These are phyloP conservation scores for Choristoneura rosaceana DNA, from an alignment of 2,888 invertebrate genomes.

Conservation along the genomic window DNA sequence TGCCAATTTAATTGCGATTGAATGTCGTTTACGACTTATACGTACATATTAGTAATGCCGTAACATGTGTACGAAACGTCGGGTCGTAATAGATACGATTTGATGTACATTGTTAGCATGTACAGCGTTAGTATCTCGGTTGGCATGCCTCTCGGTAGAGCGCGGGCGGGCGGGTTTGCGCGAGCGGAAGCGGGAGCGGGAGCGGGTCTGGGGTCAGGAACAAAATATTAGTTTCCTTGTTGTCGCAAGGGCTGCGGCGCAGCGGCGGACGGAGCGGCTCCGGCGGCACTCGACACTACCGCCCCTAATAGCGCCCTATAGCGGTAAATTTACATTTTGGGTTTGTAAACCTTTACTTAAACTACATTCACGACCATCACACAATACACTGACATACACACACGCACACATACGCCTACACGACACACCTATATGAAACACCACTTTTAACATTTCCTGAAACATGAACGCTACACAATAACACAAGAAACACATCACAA, in stretches of 20 bases:
- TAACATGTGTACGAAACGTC: constrained; percentile 18
- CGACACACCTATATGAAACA: constrained; percentile 44
- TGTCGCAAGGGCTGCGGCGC: constrained; percentile 86
- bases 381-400: constrained; percentile 46
- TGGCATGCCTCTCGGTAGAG: constrained; percentile 39
- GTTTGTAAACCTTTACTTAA: constrained; percentile 86
- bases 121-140: constrained; percentile 5
- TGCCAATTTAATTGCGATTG: constrained; percentile 9
- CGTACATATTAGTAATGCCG: not conserved
- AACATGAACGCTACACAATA: constrained; percentile 46
- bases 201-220: constrained; percentile 79
- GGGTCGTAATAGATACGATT: constrained; percentile 24
- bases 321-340: constrained; percentile 85
- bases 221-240: constrained; percentile 87
- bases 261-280: constrained; percentile 81
- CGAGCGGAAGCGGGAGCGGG: constrained; percentile 61
- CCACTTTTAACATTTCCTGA: constrained; percentile 43
- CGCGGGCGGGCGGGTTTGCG: constrained; percentile 73
- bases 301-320: constrained; percentile 82
- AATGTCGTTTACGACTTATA: constrained; percentile 1
- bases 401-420: constrained; percentile 42
- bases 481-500: constrained; percentile 59
- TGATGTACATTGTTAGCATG: not conserved
- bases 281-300: constrained; percentile 78
- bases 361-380: constrained; percentile 57